Evolutionary conservation across 2,113 vertebrate species (phyloP), one percentile per base, ranked within the genome.

Genomic region (Galeopterus variegatus): DNA sequence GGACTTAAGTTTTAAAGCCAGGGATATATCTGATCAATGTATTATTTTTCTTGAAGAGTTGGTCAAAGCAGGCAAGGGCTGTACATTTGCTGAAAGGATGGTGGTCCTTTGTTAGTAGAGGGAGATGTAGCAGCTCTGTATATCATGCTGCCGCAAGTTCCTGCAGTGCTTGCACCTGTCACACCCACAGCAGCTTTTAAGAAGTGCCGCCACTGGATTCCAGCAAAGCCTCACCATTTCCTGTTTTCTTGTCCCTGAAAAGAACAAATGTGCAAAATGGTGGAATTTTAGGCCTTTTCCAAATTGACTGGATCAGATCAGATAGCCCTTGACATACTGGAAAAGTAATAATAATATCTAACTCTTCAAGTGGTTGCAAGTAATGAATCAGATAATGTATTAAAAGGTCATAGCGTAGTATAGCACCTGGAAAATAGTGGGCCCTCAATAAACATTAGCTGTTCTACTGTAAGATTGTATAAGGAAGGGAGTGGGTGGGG

Each of bases 381-480:
- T 8, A 31, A 24, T 41, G 5, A 87, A 18, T 95, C 6, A 45
- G 6, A 48, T 36, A 54, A 45, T 10, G 13, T 13, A 1, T 26
- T 45, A 48, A 65, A 64, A 54, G 19, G 19, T 69, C 19, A 69
- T 26, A 58, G 54, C 3, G 11, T 0, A 4, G 54, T 3, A 14
- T 0, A 4, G 8, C 9, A 54, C 45, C 3, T 87, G 56, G 33
- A 4, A 31, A 62, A 33, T 18, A 52, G 3, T 17, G n/a, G 2
- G 3, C 15, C 64, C 8, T 69, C 19, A 65, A 36, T 77, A 69
- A 65, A 48, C 4, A 10, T 17, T 18, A 65, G 7, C 52, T 81
- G 0, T 36, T 67, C 36, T 33, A 4, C 33, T 0, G 0, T 19
- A 41, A 13, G n/a, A 12, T 85, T 4, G 0, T 48, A 23, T n/a